phyloP scores from a whole-genome alignment of 2,888 invertebrate genomes.

The Busseola fusca region DNA sequence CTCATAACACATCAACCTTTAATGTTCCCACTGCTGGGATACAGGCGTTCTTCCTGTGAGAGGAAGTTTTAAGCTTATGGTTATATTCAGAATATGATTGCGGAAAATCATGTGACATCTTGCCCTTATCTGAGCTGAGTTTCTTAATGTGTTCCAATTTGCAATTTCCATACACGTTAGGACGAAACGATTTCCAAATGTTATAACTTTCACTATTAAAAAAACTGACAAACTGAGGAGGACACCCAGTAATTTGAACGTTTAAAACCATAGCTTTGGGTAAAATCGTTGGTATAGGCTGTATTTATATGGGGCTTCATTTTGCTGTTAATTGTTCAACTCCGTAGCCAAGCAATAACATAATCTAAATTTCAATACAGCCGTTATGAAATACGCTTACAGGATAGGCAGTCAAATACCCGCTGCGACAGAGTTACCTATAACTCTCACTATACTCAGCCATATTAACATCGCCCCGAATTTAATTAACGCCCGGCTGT shows the following conservation, averaged over 20 bases:
- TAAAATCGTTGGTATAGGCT: not conserved
- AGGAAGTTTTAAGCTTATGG: not conserved
- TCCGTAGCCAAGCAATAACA: not conserved
- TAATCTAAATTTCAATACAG: not conserved
- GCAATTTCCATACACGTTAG: not conserved
- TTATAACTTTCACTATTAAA: not conserved
- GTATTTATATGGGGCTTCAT: not conserved
- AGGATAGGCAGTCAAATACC: not conserved
- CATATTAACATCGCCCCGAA: not conserved
- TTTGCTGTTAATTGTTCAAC: not conserved
- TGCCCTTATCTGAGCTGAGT: conserved; percentile 8
- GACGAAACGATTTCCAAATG: not conserved
- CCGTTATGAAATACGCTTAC: not conserved
- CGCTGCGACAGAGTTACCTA: not conserved
- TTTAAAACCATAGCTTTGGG: not conserved
- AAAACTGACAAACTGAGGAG: not conserved
- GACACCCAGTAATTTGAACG: not conserved
- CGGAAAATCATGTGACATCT: conserved; percentile 7
- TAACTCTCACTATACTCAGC: not conserved
- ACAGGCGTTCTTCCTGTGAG: not conserved
- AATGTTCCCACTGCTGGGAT: not conserved
- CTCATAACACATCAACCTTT: not conserved
- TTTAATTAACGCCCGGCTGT: not conserved
- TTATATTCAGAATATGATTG: not conserved
- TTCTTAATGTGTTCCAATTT: conserved; percentile 10